Base-by-base conservation (phyloP, 2,797 vertebrate species). In the Trachops cirrhosus region DNA sequence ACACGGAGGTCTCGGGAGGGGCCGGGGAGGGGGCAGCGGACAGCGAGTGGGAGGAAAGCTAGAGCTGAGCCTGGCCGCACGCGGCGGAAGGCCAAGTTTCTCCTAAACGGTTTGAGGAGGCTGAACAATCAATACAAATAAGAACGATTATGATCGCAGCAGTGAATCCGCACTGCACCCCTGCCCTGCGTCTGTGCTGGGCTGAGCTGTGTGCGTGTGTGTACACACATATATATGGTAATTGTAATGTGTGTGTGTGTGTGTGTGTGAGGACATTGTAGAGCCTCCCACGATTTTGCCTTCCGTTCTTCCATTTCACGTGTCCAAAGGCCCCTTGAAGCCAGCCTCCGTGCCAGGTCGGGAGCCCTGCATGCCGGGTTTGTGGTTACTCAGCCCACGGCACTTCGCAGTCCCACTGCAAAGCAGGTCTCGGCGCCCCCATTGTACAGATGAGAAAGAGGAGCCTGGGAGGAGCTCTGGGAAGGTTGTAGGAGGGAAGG, bases 261-360 rank as follows among this genome's bases (percentile, higher is more conserved):
- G 24, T 41, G 16, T 54, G 57, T 50, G 57, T 54, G 44, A 82
- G 82, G 64, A 59, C 74, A 50, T 2, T 57, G 8, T 37, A 29
- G 41, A 24, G 32, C 37, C 74, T 88, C 50, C 37, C 26, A 11
- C 5, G 34, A 41, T 78, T 91, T 87, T 59, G 24, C 34, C 89
- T 95, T 96, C 80, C 57, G 22, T 87, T 92, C 87, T 94, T 95
- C 68, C 52, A 22, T 84, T 92, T 80, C 67, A 83, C 57, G 34
- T 32, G 37, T 34, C 5, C 67, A 75, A 62, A 79, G 70, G 50
- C 12, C 21, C 79, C 41, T 82, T 37, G 64, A 83, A 93, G 67
- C 48, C 64, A 91, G 50, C 24, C 64, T 46, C 82, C 5, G 44
- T n/a, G 62, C n/a, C 41, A 21, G 12, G 9, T 26, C 37, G 39